phyloP scores from a whole-genome alignment of 1,140 invertebrate species.

The Drosophila fuyamai region DNA sequence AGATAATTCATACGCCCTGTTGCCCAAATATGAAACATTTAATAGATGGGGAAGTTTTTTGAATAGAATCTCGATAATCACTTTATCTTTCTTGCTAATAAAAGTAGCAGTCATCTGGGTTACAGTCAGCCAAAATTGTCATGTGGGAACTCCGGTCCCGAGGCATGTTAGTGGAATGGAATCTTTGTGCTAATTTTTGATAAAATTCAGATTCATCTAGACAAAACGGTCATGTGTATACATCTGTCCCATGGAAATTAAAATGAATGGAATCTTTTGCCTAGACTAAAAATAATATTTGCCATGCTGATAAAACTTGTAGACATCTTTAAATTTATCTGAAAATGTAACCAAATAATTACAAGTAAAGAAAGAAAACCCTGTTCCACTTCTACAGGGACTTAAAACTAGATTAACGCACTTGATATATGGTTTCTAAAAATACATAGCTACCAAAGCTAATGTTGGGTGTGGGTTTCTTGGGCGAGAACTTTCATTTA shows the following conservation, averaged over 20 bases:
- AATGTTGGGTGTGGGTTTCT: slow-evolving; percentile 9
- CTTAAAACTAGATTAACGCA: slow-evolving; percentile 4
- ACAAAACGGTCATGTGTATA: slow-evolving; percentile 5
- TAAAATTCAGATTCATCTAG: neutral
- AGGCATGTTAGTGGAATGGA: slow-evolving; percentile 15
- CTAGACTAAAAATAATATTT: slow-evolving; percentile 14
- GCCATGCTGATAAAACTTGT: slow-evolving; percentile 23
- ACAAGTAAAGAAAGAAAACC: neutral
- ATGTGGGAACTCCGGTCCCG: neutral
- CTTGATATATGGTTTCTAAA: slow-evolving; percentile 17
- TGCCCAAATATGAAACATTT: slow-evolving; percentile 7
- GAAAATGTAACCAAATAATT: slow-evolving; percentile 14
- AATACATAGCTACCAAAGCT: slow-evolving; percentile 27
- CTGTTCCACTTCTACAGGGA: slow-evolving; percentile 17
- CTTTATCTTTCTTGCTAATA: neutral
- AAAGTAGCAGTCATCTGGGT: neutral
- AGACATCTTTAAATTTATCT: slow-evolving; percentile 10
- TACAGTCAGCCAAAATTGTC: neutral
- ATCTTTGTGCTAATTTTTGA: slow-evolving; percentile 15
- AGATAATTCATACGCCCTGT: slow-evolving; percentile 38
- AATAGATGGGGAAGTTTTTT: neutral
- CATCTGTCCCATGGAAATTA: slow-evolving; percentile 1
- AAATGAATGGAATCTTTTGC: slow-evolving; percentile 15
- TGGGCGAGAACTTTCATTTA: slow-evolving; percentile 12
- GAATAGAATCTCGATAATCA: neutral